These are phyloP conservation scores for Eulemur rufifrons DNA, from an alignment of 2,113 vertebrate genomes.

Conservation along the genomic window DNA sequence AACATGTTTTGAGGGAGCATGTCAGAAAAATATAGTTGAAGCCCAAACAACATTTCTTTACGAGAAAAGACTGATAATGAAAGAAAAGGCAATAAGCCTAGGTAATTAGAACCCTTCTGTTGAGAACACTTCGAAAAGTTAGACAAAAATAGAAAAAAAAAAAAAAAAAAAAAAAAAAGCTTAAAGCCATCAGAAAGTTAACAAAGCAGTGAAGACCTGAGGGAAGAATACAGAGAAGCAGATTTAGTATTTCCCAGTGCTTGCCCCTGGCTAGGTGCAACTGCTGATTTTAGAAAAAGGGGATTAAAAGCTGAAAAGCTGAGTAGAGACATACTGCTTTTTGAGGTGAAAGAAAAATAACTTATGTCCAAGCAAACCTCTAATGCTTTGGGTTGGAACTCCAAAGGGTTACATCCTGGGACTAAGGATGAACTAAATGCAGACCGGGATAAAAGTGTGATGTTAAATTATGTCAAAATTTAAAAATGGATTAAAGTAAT, in stretches of 20 bases:
- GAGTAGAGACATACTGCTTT: background rate
- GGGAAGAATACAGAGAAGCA: background rate
- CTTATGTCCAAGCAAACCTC: background rate
- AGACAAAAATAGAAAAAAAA: background rate
- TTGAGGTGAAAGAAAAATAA: background rate
- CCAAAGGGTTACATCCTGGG: background rate
- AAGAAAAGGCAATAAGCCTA: background rate
- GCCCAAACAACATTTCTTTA: background rate
- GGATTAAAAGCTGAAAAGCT: background rate
- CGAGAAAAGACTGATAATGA: background rate
- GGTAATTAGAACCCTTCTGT: background rate
- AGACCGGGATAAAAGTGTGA: background rate
- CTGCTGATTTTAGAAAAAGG: background rate
- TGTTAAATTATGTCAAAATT: background rate
- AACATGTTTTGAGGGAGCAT: background rate
- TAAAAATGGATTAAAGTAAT: slow-evolving; percentile 31
- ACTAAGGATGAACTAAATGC: background rate
- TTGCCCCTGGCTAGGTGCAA: background rate
- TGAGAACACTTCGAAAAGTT: background rate
- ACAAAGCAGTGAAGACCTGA: background rate
- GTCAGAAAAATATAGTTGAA: slow-evolving; percentile 17
- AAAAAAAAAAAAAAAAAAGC: background rate
- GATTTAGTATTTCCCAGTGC: background rate
- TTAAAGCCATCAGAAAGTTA: background rate
- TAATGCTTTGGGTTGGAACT: background rate